Conservation (phyloP, 2,888 invertebrate species). For the Pemphredon lugubris region DNA sequence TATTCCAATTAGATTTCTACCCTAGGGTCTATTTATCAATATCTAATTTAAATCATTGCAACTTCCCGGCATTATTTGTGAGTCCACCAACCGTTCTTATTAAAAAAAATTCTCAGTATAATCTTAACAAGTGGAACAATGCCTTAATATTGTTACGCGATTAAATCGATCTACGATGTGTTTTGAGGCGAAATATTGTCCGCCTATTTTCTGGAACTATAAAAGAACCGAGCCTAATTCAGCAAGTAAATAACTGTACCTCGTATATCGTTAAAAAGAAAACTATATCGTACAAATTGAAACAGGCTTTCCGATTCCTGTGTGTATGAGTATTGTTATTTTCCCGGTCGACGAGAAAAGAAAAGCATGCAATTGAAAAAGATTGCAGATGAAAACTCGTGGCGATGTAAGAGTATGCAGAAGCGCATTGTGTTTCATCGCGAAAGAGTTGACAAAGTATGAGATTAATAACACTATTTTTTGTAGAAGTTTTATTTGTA, state of each 20-base stretch:
- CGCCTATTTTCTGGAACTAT: constrained; percentile 37
- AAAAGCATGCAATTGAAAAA: constrained; percentile 27
- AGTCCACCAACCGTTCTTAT: constrained; percentile 24
- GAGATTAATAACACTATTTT: constrained; percentile 46
- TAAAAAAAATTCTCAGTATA: constrained; percentile 7
- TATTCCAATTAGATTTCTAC: constrained; percentile 44
- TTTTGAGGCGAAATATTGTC: constrained; percentile 20
- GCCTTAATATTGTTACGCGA: constrained; percentile 50
- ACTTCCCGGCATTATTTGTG: constrained; percentile 42
- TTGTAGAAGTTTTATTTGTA: constrained; percentile 54
- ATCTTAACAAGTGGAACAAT: constrained; percentile 30
- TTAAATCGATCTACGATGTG: constrained; percentile 36
- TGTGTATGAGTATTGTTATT: constrained; percentile 47
- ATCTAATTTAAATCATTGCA: constrained; percentile 49
- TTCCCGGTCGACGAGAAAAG: constrained; percentile 39
- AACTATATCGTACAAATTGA: constrained; percentile 1
- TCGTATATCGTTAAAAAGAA: constrained; percentile 18
- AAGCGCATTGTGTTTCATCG: constrained; percentile 31
- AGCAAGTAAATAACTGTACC: constrained; percentile 24
- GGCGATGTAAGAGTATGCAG: constrained; percentile 23
- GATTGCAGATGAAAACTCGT: constrained; percentile 17
- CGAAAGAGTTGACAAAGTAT: constrained; percentile 30
- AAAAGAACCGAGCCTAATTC: constrained; percentile 42
- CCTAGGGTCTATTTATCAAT: constrained; percentile 30
- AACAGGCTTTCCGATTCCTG: constrained; percentile 34